Evolutionary conservation across 2,888 invertebrate species (phyloP).

Genomic region (Mechanitis mazaeus): DNA sequence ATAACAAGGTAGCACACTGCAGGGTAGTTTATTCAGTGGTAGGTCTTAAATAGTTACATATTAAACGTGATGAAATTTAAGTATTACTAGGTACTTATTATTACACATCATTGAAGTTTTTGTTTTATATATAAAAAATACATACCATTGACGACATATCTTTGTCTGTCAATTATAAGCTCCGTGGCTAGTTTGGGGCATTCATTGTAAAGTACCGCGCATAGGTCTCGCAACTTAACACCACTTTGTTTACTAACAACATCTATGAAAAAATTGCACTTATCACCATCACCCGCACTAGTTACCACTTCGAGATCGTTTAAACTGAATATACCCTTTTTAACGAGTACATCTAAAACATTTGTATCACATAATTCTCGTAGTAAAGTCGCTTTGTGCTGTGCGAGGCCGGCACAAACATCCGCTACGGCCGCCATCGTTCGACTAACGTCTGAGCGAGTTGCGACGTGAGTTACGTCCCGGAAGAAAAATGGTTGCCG

Average conservation of each 20-base stretch:
- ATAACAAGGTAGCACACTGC: too few species aligned
- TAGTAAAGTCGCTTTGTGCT: slow-evolving; percentile 79
- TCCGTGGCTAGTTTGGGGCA: slow-evolving; percentile 80
- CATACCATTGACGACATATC: slow-evolving; percentile 68
- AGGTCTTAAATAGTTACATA: too few species aligned
- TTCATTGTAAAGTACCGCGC: slow-evolving; percentile 78
- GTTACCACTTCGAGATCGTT: slow-evolving; percentile 77
- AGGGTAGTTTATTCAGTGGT: too few species aligned
- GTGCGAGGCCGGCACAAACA: slow-evolving; percentile 78
- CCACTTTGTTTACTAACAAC: slow-evolving; percentile 79
- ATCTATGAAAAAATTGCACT: slow-evolving; percentile 78
- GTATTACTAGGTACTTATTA: too few species aligned
- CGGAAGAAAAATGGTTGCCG: slow-evolving; percentile 31
- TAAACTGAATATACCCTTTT: slow-evolving; percentile 79
- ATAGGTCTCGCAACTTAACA: slow-evolving; percentile 78
- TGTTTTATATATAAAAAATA: slow-evolving; percentile 13
- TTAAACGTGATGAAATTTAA: too few species aligned
- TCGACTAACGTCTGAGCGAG: slow-evolving; percentile 42
- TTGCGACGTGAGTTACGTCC: slow-evolving; percentile 27
- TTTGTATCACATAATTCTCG: slow-evolving; percentile 79
- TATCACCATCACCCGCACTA: slow-evolving; percentile 65
- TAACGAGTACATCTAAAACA: slow-evolving; percentile 78
- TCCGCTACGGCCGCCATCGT: slow-evolving; percentile 73
- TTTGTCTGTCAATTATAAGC: slow-evolving; percentile 77
- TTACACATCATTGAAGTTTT: background rate